These are phyloP conservation scores for Falco novaeseelandiae DNA, from an alignment of 2,797 vertebrate genomes.

Conservation along the genomic window DNA sequence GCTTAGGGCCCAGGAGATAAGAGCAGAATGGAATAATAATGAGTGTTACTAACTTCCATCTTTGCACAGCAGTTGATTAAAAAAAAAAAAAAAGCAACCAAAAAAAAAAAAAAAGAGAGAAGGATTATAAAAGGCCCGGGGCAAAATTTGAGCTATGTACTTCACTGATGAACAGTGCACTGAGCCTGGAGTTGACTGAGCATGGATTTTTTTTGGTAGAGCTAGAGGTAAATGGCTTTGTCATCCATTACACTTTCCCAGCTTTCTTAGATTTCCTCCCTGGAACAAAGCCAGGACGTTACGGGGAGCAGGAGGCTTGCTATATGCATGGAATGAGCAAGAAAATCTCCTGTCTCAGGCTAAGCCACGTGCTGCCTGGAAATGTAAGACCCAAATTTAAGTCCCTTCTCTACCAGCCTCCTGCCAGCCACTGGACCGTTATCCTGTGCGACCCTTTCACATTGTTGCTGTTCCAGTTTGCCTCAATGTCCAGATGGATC, in stretches of 20 bases:
- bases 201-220: slow-evolving; percentile 23
- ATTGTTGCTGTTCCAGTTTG: background rate
- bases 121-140: background rate
- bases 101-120: background rate
- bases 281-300: slow-evolving; percentile 20
- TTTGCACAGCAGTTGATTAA: background rate
- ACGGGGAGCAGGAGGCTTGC: background rate
- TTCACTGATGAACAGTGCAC: background rate
- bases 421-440: background rate
- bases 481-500: background rate
- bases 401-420: background rate
- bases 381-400: background rate
- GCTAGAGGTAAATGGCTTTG: slow-evolving; percentile 39
- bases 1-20: background rate
- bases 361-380: background rate
- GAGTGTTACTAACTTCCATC: background rate
- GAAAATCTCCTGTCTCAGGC: slow-evolving; percentile 4
- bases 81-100: background rate
- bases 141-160: slow-evolving; percentile 15
- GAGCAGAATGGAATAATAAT: background rate
- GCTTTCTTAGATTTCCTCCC: slow-evolving; percentile 41
- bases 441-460: background rate
- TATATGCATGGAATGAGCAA: background rate
- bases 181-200: slow-evolving; percentile 4
- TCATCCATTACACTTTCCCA: slow-evolving; percentile 30